Conservation (phyloP, 2,888 invertebrate genomes). For the Ashinkailepas kermadecensis region DNA sequence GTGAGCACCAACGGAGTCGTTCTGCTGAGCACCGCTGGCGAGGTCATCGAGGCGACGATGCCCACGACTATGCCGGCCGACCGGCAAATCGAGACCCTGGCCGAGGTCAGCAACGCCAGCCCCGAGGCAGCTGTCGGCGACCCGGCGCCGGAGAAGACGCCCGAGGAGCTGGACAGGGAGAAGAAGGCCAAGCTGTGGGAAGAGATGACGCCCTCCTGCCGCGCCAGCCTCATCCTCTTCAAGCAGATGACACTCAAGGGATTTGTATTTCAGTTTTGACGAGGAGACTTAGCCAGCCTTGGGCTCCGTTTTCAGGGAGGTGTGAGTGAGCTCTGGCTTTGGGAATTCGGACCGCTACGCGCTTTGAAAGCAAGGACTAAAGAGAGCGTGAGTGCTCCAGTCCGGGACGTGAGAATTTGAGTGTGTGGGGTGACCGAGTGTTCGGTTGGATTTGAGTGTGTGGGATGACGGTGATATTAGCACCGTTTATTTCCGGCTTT, state of each 20-base stretch:
- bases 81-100: neutral
- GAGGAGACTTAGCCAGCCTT: too few relatives aligned
- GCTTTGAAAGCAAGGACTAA: too few relatives aligned
- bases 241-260: neutral
- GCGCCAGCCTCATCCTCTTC: neutral
- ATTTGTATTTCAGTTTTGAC: neutral
- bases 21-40: neutral
- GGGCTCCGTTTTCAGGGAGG: too few relatives aligned
- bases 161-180: neutral
- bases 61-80: neutral
- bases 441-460: too few relatives aligned
- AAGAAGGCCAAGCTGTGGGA: neutral
- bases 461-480: too few relatives aligned
- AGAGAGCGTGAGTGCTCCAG: too few relatives aligned
- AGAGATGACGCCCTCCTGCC: constrained; percentile 7
- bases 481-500: too few relatives aligned
- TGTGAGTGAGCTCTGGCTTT: too few relatives aligned
- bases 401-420: too few relatives aligned
- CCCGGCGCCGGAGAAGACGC: neutral
- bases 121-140: neutral
- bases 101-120: constrained; percentile 1
- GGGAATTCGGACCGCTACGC: too few relatives aligned
- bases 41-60: neutral
- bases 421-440: too few relatives aligned
- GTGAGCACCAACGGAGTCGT: neutral